phyloP scores from a whole-genome alignment of 2,888 invertebrate species.

The Cordilura impudica region DNA sequence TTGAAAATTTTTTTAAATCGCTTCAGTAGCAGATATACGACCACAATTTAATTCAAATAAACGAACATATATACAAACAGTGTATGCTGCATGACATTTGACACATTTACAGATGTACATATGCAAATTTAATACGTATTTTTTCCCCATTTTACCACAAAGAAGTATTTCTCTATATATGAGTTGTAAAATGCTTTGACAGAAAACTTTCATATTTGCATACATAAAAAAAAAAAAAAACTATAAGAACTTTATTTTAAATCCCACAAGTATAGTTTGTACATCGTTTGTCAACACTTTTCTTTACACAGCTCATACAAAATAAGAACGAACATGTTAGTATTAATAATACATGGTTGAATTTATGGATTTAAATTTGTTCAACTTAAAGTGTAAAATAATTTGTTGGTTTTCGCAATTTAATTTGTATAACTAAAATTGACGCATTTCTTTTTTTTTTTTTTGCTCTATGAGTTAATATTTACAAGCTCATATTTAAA shows the following conservation, averaged over 20 bases:
- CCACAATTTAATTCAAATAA: conserved; percentile 9
- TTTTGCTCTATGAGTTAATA: too few relatives aligned
- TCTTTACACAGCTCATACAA: not conserved
- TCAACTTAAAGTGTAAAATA: too few relatives aligned
- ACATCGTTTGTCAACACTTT: conserved; percentile 31
- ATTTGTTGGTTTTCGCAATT: too few relatives aligned
- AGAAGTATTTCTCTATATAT: conserved; percentile 8
- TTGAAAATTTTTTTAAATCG: too few relatives aligned
- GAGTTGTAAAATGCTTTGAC: conserved; percentile 43
- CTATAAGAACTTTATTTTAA: conserved; percentile 32
- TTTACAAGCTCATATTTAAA: not conserved
- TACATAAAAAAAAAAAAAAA: conserved; percentile 3
- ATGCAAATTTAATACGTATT: not conserved
- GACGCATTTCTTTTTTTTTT: too few relatives aligned
- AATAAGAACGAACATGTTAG: not conserved
- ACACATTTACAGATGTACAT: not conserved
- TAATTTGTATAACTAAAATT: too few relatives aligned
- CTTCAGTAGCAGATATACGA: not conserved
- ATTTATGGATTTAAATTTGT: not conserved
- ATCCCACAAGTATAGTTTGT: conserved; percentile 27
- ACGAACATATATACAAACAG: not conserved
- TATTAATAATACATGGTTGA: not conserved
- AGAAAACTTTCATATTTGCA: conserved; percentile 37
- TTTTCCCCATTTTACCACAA: not conserved
- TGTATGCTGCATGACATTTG: not conserved